These are phyloP conservation scores for Syrista parreyssii DNA, from an alignment of 2,888 invertebrate species.

Conservation along the genomic window DNA sequence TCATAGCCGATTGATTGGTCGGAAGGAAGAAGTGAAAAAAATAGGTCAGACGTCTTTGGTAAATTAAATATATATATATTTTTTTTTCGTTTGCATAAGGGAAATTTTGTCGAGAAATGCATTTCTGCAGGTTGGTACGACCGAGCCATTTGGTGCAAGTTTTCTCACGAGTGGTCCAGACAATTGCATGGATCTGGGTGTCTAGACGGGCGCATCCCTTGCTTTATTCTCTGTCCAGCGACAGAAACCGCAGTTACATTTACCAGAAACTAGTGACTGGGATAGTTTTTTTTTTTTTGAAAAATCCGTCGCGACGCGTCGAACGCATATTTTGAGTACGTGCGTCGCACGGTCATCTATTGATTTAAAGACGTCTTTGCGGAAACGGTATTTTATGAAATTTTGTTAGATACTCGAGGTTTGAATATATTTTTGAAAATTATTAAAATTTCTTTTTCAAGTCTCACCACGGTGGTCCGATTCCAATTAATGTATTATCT, in stretches of 20 bases:
- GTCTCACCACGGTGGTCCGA: slow-evolving; percentile 11
- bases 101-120: slow-evolving; percentile 3
- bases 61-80: neutral
- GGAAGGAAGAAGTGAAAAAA: neutral
- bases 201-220: slow-evolving; percentile 58
- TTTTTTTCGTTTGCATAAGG: neutral
- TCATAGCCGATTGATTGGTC: neutral
- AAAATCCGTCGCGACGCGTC: neutral
- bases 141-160: slow-evolving; percentile 24
- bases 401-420: neutral
- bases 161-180: slow-evolving; percentile 54
- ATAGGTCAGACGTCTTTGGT: neutral
- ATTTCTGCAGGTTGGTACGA: slow-evolving; percentile 34
- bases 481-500: slow-evolving; percentile 39
- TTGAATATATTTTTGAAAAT: neutral
- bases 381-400: neutral
- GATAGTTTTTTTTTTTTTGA: slow-evolving; percentile 1
- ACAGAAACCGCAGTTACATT: slow-evolving; percentile 36
- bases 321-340: neutral
- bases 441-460: neutral
- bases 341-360: neutral
- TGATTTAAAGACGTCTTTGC: neutral
- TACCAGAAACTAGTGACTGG: slow-evolving; percentile 41
- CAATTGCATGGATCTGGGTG: slow-evolving; percentile 61
- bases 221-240: slow-evolving; percentile 30